A percentile compares a stretch with the other conserved stretches of the same genome.
Conservation (phyloP, 1,140 invertebrate genomes). For the Drosophila athabasca region DNA sequence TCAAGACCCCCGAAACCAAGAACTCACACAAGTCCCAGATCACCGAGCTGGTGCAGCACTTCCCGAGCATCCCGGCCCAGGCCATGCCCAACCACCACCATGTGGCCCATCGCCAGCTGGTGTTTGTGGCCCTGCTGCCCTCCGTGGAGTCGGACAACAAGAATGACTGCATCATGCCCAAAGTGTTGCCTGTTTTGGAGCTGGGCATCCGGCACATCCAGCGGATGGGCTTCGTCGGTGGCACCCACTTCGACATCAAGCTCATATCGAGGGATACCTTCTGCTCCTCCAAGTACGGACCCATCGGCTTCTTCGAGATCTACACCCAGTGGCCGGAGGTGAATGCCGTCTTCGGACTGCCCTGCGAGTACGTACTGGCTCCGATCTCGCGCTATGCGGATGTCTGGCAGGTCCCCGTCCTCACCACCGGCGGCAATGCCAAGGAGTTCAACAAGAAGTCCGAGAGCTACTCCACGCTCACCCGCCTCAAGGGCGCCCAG, state of each 20-base stretch:
- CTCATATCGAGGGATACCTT: constrained; percentile 89
- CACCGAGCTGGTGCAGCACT: constrained; percentile 67
- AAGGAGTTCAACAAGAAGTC: constrained; percentile 86
- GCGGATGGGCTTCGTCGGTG: constrained; percentile 85
- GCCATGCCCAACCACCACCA: constrained; percentile 19
- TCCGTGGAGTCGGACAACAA: constrained; percentile 72
- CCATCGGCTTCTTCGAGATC: constrained; percentile 91
- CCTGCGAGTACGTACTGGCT: constrained; percentile 95
- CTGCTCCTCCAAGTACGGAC: constrained; percentile 91
- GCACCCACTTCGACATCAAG: constrained; percentile 88
- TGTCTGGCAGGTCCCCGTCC: constrained; percentile 93
- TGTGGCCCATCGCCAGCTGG: constrained; percentile 51
- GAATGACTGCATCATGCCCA: constrained; percentile 85
- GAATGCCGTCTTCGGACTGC: constrained; percentile 95
- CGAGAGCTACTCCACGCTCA: constrained; percentile 89
- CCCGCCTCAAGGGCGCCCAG: constrained; percentile 93
- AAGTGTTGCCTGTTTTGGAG: constrained; percentile 89
- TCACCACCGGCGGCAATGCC: constrained; percentile 93
- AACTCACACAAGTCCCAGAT: constrained; percentile 64
- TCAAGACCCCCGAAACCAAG: constrained; percentile 64
- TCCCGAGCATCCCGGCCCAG: constrained; percentile 30
- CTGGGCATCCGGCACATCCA: constrained; percentile 88
- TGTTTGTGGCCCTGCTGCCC: constrained; percentile 70
- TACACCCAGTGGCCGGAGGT: constrained; percentile 84
- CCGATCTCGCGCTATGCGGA: constrained; percentile 94